Base-by-base conservation (phyloP, 2,797 vertebrate species). In the Tragelaphus eurycerus region DNA sequence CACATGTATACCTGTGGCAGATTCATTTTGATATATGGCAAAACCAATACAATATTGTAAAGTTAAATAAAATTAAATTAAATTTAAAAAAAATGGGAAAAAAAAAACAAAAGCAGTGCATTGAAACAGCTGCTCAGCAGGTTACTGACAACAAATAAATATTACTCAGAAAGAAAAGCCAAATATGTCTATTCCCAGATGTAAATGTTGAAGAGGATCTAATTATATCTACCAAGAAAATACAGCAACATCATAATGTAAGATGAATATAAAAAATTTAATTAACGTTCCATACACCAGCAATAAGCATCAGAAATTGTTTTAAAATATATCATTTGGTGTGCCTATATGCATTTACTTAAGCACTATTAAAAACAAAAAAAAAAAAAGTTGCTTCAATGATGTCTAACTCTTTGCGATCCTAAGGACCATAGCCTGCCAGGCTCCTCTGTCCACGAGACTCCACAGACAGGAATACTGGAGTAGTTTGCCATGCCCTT, bases 171-270 rank as follows among this genome's bases (percentile, higher is more conserved):
- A 90, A 90, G 4, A 95, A 91, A 16, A 71, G 15, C 27, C 78
- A 78, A 93, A 87, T 86, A 54, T 67, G 29, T 89, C 52, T 60
- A 25, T 86, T 81, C 54, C 29, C 29, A 62, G 59, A 85, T 4
- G 31, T 55, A 95, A 57, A 87, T 55, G 54, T 92, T 87, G 85
- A 93, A 74, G 50, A 89, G n/a, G 81, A 87, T 88, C 78, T 95
- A 95, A 91, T 81, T 79, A 82, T 17, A 95, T 55, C 54, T 89
- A 34, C 25, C 52, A 93, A 57, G 59, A 93, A 96, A 91, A 85
- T 10, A 78, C 0, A 93, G 62, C 48, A 86, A 76, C 8, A 29
- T 46, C 64, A 84, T n/a, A 91, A 84, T 48, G 8, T 84, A 88
- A 23, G 46, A 81, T 50, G 50, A 85, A 74, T 11, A 91, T 46